Base-by-base conservation (phyloP, 2,888 invertebrate genomes). In the Parascotia fuliginaria region DNA sequence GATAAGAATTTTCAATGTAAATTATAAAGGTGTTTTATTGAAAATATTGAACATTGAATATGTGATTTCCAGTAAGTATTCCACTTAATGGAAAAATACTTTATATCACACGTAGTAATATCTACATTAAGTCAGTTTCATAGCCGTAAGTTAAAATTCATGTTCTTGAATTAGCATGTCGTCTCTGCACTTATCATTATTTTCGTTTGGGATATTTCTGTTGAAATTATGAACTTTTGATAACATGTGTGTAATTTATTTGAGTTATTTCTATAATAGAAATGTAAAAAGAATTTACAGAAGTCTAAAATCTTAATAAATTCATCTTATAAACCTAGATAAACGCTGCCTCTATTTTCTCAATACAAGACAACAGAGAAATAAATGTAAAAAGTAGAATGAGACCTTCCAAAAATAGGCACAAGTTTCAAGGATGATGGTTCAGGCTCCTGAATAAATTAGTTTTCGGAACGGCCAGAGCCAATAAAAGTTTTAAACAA, bases 401-500 rank as follows among this genome's bases (percentile, higher is more conserved):
- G 76, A 76, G 77, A 74, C 75, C 73, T 67, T 79, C 81, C 68
- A 66, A 74, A 79, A 86, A 83, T 79, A 77, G 72, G 74, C 73
- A 61, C 72, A 83, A 86, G 73, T 87, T 84, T 75, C 83, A 86
- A 89, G 87, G 89, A 74, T 79, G 72, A 69, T 75, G 79, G 75
- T 75, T 74, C 77, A 70, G 75, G 79, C 75, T 84, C 86, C 83
- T 86, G 90, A 89, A 90, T 91, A 91, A 91, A 92, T 91, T 89
- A 92, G 91, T 89, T 89, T 89, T 83, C 77, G 85, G 83, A 84
- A 83, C 85, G 81, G 79, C 79, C 75, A 81, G 77, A 78, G 75
- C 86, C 87, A 92, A 91, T 92, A 92, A 89, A 92, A 89, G 88
- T 90, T 91, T 89, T 84, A 89, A 90, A 91, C 91, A 92, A 91